These are phyloP conservation scores for Strix uralensis DNA, from an alignment of 2,113 vertebrate genomes.

Conservation along the genomic window DNA sequence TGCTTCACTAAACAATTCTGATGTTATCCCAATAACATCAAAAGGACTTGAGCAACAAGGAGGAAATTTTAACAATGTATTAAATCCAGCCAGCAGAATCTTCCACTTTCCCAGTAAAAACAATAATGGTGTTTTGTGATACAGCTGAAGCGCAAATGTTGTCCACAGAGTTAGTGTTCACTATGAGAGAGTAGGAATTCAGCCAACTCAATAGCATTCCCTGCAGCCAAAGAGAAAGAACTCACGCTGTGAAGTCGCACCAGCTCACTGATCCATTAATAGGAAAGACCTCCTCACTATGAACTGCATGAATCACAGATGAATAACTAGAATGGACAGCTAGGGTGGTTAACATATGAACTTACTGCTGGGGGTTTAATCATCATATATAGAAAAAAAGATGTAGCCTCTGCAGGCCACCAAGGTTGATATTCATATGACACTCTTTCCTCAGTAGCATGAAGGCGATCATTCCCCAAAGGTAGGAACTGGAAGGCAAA, in stretches of 20 bases:
- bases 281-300: neutral
- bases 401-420: neutral
- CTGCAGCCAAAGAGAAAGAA: neutral
- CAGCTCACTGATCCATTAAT: fast-evolving
- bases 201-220: neutral
- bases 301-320: neutral
- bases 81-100: neutral
- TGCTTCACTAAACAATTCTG: neutral
- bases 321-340: neutral
- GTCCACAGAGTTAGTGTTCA: neutral
- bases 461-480: neutral
- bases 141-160: neutral
- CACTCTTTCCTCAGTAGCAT: neutral
- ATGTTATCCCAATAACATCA: neutral
- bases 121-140: neutral
- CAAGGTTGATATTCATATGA: neutral
- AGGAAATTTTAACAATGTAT: neutral
- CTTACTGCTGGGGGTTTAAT: neutral
- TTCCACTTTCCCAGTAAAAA: neutral
- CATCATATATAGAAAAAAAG: neutral
- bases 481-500: neutral
- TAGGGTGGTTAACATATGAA: neutral
- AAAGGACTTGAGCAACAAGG: neutral
- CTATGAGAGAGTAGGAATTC: neutral
- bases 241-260: neutral